Evolutionary conservation across 1,140 invertebrate species (phyloP).

Genomic region (Macrostomum lignano): DNA sequence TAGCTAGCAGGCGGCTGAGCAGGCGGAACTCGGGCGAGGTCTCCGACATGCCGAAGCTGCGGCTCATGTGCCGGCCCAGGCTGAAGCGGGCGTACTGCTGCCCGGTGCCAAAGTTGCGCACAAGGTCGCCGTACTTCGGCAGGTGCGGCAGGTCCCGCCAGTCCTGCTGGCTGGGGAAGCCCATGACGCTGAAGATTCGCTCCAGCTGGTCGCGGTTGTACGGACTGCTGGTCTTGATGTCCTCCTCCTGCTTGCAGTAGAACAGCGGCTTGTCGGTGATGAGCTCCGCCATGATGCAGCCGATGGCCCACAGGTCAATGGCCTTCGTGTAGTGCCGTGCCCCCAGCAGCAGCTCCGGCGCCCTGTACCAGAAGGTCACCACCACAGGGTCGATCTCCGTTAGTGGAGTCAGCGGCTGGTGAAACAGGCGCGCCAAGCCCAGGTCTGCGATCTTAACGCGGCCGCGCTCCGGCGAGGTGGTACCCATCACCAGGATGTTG

Average conservation of each 20-base stretch:
- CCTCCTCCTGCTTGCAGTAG: constrained; percentile 93
- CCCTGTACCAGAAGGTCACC: constrained; percentile 98
- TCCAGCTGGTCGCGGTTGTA: constrained; percentile 98
- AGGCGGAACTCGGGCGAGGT: too few relatives aligned
- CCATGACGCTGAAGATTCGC: constrained; percentile 98
- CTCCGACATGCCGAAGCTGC: too few relatives aligned
- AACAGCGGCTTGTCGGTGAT: constrained; percentile 76
- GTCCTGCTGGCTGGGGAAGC: constrained; percentile 77
- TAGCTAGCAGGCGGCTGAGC: background rate
- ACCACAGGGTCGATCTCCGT: constrained; percentile 72
- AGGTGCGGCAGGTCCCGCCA: constrained; percentile 99
- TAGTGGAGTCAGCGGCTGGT: constrained; percentile 82
- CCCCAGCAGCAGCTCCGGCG: constrained; percentile 74
- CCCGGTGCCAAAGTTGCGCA: too few relatives aligned
- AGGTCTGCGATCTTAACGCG: constrained; percentile 96
- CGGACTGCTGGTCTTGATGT: constrained; percentile 96
- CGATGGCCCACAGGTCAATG: constrained; percentile 99
- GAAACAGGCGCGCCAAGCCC: constrained; percentile 96
- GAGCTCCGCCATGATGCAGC: constrained; percentile 59
- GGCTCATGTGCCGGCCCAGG: too few relatives aligned
- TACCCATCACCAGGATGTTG: constrained; percentile 97
- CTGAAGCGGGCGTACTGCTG: too few relatives aligned
- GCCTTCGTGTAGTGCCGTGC: constrained; percentile 92
- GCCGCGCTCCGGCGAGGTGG: constrained; percentile 75
- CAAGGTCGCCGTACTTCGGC: constrained; percentile 98